Percentiles rank a stretch among this genome's conserved stretches.
These are phyloP conservation scores for Oplegnathus fasciatus DNA, from an alignment of 2,113 vertebrate genomes.

Conservation along the genomic window DNA sequence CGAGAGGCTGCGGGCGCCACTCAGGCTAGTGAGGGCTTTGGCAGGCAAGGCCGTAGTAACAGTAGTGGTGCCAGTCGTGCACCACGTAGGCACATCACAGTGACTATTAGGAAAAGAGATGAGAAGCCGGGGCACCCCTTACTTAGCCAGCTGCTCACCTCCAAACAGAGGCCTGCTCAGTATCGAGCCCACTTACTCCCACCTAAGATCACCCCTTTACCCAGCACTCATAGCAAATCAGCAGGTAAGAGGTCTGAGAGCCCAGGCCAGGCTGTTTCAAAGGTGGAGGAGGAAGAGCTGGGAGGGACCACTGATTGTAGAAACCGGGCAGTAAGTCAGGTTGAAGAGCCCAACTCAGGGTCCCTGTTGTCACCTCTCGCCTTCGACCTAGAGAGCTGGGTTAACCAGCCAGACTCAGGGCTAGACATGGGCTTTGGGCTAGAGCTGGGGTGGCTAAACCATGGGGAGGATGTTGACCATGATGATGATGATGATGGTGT, in stretches of 20 bases:
- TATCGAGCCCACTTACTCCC: conserved; percentile 67
- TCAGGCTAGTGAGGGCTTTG: conserved; percentile 78
- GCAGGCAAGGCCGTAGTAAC: conserved; percentile 75
- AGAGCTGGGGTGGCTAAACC: conserved; percentile 69
- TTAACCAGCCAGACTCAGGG: conserved; percentile 65
- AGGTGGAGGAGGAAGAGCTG: conserved; percentile 56
- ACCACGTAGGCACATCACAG: conserved; percentile 74
- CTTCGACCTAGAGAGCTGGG: conserved; percentile 73
- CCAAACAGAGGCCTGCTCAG: conserved; percentile 77
- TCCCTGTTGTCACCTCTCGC: conserved; percentile 61
- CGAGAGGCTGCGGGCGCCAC: conserved; percentile 84
- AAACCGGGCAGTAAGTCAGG: conserved; percentile 48
- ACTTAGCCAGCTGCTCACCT: conserved; percentile 86
- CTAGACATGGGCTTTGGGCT: conserved; percentile 74
- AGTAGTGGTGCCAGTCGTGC: conserved; percentile 50
- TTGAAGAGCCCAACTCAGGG: conserved; percentile 57
- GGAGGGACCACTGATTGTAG: conserved; percentile 42
- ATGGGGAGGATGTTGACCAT: conserved; percentile 80
- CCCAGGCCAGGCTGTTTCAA: conserved; percentile 43
- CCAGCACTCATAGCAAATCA: conserved; percentile 58
- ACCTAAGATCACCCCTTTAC: conserved; percentile 52
- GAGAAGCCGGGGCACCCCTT: conserved; percentile 82
- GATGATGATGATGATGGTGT: conserved; percentile 65
- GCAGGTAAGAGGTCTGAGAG: conserved; percentile 55
- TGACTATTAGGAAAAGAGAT: conserved; percentile 82